Evolutionary conservation across 2,888 invertebrate genomes (phyloP), one percentile per base, ranked within the genome.

Genomic region (Drosophila merina): DNA sequence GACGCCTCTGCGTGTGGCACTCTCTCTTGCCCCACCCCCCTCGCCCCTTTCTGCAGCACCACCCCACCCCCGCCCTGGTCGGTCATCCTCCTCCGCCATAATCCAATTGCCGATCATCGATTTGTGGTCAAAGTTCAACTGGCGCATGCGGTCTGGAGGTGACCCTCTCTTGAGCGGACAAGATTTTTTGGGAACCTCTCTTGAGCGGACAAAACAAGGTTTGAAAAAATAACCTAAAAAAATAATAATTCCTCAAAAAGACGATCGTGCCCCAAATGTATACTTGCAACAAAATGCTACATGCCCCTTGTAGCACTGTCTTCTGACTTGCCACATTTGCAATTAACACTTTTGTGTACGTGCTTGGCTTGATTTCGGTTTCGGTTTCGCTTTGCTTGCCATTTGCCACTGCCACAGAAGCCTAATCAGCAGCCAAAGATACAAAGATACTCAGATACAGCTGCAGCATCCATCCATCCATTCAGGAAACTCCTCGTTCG

Each of bases 291-390:
- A 66, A 1, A 1, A 20, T 20, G 20, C 20, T 2, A 2, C 20
- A 14, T 14, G 14, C 14, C 14, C 14, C 14, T 14, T 14, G 14
- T 14, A 20, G 20, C 20, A 20, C 20, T 20, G 20, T 20, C 20
- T 20, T 20, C 20, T 66, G 59, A 72, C 59, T 63, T 72, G 80
- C 74, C 78, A 81, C 82, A 87, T 87, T 85, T 76, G 89, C 89
- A 88, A 84, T 88, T 88, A 86, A 84, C 86, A 86, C 77, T 88
- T 87, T 77, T 75, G 86, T 76, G 89, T 87, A 88, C 89, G 89
- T 88, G 85, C 88, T 72, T 73, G 88, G 73, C 31, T 68, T 64
- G 64, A 64, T 64, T 64, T 64, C 69, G 64, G 63, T 63, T 63
- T 63, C 67, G 63, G 64, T 64, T 64, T 68, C 64, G 64, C 64